A percentile compares a stretch with the other conserved stretches of the same genome.
phyloP scores from a whole-genome alignment of 1,140 invertebrate species.

The Lucilia sericata region DNA sequence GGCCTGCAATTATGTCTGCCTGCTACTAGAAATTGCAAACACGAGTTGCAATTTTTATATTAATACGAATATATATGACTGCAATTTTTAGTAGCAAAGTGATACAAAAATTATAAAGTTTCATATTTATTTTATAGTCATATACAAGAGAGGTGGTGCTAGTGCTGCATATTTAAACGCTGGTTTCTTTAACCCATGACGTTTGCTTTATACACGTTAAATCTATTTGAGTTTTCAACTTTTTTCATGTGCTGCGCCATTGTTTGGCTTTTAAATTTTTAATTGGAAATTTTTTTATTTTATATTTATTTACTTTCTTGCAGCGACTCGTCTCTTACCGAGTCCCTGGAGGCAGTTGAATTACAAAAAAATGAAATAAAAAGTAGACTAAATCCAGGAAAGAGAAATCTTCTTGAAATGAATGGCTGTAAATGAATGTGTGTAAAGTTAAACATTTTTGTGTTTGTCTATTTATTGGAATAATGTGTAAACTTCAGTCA shows the following conservation, averaged over 20 bases:
- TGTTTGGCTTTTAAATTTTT: constrained; percentile 27
- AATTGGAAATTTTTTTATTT: constrained; percentile 9
- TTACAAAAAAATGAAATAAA: background rate
- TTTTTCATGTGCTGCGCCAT: background rate
- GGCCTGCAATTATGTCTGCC: too few relatives aligned
- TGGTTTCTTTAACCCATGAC: background rate
- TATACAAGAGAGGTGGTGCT: too few relatives aligned
- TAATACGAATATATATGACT: too few relatives aligned
- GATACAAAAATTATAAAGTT: too few relatives aligned
- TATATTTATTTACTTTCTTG: background rate
- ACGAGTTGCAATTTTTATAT: too few relatives aligned
- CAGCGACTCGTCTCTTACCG: background rate
- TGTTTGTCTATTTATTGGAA: background rate
- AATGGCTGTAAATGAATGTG: background rate
- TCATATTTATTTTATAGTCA: too few relatives aligned
- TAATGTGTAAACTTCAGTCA: background rate
- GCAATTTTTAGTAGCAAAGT: too few relatives aligned
- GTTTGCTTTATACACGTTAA: background rate
- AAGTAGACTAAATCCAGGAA: background rate
- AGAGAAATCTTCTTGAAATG: background rate
- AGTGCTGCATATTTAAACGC: too few relatives aligned
- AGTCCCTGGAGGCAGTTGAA: constrained; percentile 5
- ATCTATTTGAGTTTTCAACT: background rate
- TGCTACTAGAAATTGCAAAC: too few relatives aligned
- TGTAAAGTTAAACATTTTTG: constrained; percentile 33